Evolutionary conservation across 2,888 invertebrate genomes (phyloP), one percentile per base, ranked within the genome.

Genomic region (Trypoxylon attenuatum): DNA sequence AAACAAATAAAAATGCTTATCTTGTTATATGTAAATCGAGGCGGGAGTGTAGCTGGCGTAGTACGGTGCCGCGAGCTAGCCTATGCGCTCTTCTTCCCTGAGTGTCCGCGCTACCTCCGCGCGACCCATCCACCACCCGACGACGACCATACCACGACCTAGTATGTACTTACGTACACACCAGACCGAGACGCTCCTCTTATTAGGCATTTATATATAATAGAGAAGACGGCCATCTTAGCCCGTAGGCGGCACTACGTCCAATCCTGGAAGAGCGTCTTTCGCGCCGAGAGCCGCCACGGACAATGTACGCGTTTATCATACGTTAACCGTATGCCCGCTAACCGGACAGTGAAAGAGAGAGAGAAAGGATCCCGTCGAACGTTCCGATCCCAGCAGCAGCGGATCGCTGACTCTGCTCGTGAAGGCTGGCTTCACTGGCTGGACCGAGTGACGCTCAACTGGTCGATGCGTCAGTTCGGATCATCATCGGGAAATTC

Each of bases 11-110:
- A 83, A 78, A 77, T 73, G 76, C 73, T 83, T 82, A 84, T 84
- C 84, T 84, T 81, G 84, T 84, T 84, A 84, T 84, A 85, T 85
- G 85, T 82, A 84, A 85, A 85, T 85, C 73, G 70, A 63, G n/a
- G 58, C 55, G 52, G 62, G 46, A 46, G 54, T 55, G 61, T 53
- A 41, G 57, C 39, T 45, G 59, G 63, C 73, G 65, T 69, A 75
- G 80, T 78, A 75, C 69, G 77, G 78, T 69, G 74, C 71, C 64
- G 62, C 69, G 63, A 62, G 59, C 64, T 68, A 8, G n/a, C 41
- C 8, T 18, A 16, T 41, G 15, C 63, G 54, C 57, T 56, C 41
- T 43, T 56, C 39, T 43, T 41, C 46, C 43, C 59, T 63, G 63
- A 55, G 68, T 66, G 69, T n/a, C n/a, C 71, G 68, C 46, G 59